Conservation (phyloP, 2,888 invertebrate species). For the Drosophila falleni region DNA sequence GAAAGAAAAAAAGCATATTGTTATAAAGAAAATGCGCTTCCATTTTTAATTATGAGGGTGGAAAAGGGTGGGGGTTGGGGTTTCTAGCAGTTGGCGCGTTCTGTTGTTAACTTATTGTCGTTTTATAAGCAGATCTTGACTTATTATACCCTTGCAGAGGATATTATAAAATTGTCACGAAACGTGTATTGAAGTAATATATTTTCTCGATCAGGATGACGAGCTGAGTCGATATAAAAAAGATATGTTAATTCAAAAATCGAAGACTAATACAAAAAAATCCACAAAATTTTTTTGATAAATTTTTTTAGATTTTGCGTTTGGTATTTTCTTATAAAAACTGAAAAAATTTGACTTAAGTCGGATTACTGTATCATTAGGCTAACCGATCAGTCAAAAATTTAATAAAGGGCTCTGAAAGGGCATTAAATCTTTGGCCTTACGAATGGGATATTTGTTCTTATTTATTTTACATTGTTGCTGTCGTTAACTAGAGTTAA, state of each 20-base stretch:
- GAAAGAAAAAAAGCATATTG: constrained; percentile 30
- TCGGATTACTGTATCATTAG: too few relatives aligned
- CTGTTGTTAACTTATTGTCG: constrained; percentile 35
- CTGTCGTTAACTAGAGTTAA: constrained; percentile 7
- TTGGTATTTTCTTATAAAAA: too few relatives aligned
- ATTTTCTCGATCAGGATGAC: too few relatives aligned
- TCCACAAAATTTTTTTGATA: too few relatives aligned
- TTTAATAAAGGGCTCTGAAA: background rate
- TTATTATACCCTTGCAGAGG: background rate
- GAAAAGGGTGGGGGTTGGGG: background rate
- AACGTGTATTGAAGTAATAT: background rate
- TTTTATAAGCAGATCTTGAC: constrained; percentile 57
- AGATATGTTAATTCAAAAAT: too few relatives aligned
- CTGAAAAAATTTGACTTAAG: too few relatives aligned
- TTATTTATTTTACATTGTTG: constrained; percentile 18
- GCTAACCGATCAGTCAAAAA: too few relatives aligned
- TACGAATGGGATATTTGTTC: background rate
- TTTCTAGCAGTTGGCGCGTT: constrained; percentile 29
- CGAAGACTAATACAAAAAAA: too few relatives aligned
- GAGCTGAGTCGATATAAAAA: too few relatives aligned
- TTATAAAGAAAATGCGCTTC: constrained; percentile 19
- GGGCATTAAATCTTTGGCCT: background rate
- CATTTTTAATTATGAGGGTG: background rate
- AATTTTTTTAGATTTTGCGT: too few relatives aligned
- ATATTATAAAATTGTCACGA: background rate